These are phyloP conservation scores for Calosoma granatense DNA, from an alignment of 1,140 invertebrate genomes.

Conservation along the genomic window DNA sequence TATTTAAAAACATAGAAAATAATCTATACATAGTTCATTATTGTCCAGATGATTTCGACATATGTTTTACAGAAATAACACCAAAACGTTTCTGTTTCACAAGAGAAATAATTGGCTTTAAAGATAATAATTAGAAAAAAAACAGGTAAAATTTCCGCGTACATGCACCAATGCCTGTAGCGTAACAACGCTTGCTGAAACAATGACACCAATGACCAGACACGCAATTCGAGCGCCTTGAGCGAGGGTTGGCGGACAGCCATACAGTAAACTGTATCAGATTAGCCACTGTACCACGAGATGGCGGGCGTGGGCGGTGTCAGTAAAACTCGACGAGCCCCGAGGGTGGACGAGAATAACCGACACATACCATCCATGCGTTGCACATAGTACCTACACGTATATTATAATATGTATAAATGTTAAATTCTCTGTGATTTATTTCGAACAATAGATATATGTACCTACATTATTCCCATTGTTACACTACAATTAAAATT, in stretches of 20 bases:
- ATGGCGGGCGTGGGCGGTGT: conserved; percentile 2
- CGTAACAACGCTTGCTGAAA: neutral
- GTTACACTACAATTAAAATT: no score
- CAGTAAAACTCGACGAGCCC: neutral
- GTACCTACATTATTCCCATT: no score
- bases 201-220: neutral
- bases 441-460: no score
- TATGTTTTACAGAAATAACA: no score
- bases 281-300: conserved; percentile 4
- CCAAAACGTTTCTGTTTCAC: no score
- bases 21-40: no score
- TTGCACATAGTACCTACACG: no score
- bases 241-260: neutral
- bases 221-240: neutral
- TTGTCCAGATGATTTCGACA: no score
- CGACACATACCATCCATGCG: neutral
- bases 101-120: no score
- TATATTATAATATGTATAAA: no score
- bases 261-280: neutral
- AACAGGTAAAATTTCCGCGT: neutral
- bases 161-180: neutral
- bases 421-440: no score
- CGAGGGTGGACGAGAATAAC: neutral
- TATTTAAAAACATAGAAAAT: no score
- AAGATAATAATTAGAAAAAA: neutral